Evolutionary conservation across 2,113 vertebrate genomes (phyloP), one percentile per base, ranked within the genome.

Genomic region (Cyprinodon variegatus): DNA sequence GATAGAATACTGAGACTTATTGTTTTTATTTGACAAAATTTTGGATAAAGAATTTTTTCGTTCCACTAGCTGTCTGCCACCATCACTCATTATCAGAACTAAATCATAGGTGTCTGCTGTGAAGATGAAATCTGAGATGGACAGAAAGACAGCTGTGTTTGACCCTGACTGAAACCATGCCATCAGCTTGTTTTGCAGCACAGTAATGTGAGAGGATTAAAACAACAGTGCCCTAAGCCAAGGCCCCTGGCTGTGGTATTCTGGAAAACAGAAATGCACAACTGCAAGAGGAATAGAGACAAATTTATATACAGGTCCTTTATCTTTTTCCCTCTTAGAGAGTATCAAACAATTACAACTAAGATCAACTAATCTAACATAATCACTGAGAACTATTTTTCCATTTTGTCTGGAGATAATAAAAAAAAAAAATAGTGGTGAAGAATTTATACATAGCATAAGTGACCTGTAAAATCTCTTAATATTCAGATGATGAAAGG

Each of bases 141-240:
- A 65, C 78, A 78, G 79, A 64, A 82, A 81, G 77, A 74, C 84
- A 46, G 59, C 79, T 50, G 84, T 37, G 80, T 81, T 86, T 89
- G 83, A 88, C 90, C 89, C 83, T 82, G 85, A 79, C 67, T 80
- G 83, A 85, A 89, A 82, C 78, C 78, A 76, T 76, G 78, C 46
- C 91, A 92, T 93, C 91, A 93, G 94, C 90, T 89, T 72, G 83
- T 93, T 94, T 86, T 90, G 79, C 73, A 79, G 88, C 83, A 74
- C 82, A 88, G 92, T 91, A 94, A 94, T 81, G 50, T 88, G 93
- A 94, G 91, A 92, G 65, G 82, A 76, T 74, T 86, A 71, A 83
- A 68, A 61, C 86, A 86, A 85, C 89, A 87, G 72, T 92, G 90
- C 92, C 81, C 92, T 83, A 72, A 76, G 64, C 72, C 29, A 20